phyloP scores from a whole-genome alignment of 2,797 vertebrate genomes.

The Chloroceryle inda region DNA sequence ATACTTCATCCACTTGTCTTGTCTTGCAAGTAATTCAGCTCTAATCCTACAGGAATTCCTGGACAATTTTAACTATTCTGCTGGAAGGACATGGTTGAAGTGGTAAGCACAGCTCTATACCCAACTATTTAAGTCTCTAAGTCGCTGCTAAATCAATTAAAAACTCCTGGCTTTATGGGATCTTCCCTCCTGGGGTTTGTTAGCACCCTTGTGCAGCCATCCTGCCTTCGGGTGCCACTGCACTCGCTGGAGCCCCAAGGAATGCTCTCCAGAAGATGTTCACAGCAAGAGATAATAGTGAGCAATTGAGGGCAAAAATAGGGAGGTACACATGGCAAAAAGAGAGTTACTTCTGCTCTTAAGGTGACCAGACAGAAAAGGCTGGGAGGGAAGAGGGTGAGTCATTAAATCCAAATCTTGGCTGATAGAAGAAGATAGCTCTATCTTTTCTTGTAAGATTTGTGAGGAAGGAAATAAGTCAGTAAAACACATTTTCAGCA shows the following conservation, averaged over 20 bases:
- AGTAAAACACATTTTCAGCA: conserved; percentile 25
- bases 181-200: background rate
- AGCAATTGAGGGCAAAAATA: conserved; percentile 21
- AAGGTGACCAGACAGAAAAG: conserved; percentile 24
- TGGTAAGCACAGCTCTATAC: background rate
- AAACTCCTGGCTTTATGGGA: background rate
- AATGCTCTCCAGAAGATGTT: background rate
- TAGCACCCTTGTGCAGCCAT: background rate
- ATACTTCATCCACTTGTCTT: background rate
- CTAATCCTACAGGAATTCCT: background rate
- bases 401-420: conserved; percentile 49
- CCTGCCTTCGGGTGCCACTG: background rate
- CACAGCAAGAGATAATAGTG: conserved; percentile 21
- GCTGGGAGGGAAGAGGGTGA: background rate
- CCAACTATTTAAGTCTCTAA: background rate
- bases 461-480: conserved; percentile 24
- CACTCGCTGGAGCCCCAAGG: background rate
- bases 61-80: background rate
- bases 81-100: background rate
- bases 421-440: conserved; percentile 32
- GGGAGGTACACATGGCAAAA: background rate
- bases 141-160: background rate
- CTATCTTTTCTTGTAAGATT: background rate
- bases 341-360: background rate
- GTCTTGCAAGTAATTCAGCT: background rate